Conservation (phyloP, 2,888 invertebrate species). For the Apamea monoglypha region DNA sequence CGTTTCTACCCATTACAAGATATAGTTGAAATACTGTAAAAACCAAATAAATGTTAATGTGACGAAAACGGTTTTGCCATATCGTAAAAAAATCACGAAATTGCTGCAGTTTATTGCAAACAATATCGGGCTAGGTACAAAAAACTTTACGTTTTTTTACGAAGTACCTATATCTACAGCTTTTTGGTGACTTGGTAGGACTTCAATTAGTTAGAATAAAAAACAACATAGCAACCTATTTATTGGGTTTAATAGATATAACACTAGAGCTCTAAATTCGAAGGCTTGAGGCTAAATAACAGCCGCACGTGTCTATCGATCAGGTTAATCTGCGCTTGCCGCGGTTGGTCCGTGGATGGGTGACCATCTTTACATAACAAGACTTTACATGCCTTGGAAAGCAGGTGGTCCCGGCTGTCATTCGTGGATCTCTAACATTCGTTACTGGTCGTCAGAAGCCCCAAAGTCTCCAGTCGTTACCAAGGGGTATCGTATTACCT, state of each 20-base stretch:
- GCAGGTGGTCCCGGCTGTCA: too few species aligned
- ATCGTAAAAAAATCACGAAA: neutral
- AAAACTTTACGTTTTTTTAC: neutral
- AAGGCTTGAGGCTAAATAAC: too few species aligned
- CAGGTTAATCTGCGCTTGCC: too few species aligned
- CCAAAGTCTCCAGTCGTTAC: too few species aligned
- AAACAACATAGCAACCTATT: neutral
- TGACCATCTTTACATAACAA: too few species aligned
- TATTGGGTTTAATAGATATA: neutral
- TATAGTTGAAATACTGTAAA: neutral
- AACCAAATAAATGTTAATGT: neutral
- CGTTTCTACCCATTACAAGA: slow-evolving; percentile 4
- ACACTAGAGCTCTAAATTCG: too few species aligned
- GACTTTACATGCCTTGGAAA: too few species aligned
- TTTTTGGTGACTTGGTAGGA: neutral
- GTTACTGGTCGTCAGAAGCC: too few species aligned
- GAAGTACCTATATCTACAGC: neutral
- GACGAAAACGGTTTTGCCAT: neutral
- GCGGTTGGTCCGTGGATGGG: too few species aligned
- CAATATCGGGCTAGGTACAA: neutral
- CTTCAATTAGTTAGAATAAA: neutral
- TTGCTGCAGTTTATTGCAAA: neutral
- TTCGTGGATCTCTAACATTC: too few species aligned
- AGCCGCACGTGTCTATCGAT: too few species aligned
- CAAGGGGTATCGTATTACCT: too few species aligned